Evolutionary conservation across 2,888 invertebrate genomes (phyloP), one percentile per base, ranked within the genome.

Genomic region (Drosophila anomelani): DNA sequence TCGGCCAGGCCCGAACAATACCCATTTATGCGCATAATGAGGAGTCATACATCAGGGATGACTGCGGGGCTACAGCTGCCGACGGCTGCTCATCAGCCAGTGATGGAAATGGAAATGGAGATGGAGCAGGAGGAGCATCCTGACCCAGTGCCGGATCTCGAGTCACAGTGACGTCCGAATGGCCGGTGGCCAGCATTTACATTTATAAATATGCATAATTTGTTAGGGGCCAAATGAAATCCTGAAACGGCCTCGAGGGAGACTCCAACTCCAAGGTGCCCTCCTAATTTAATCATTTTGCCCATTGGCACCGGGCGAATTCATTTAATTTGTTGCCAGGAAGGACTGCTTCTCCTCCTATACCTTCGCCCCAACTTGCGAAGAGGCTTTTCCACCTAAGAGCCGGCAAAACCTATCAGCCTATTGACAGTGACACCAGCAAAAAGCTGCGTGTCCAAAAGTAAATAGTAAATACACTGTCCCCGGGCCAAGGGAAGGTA

Each of bases 211-310:
- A 73, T 72, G 67, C 51, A 68, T 80, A 73, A 80, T 80, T 82
- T 85, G 70, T 77, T 77, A 73, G 73, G 60, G 76, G 55, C 71
- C 60, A 70, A 76, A 79, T 75, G 49, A 75, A 79, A 72, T 71
- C 69, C 59, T 56, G 67, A 32, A 44, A 49, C 55, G 43, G 62
- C 62, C 76, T 73, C 17, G 20, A 34, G 76, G 53, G 63, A 29
- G 49, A 66, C 51, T 60, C 61, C 47, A 17, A 46, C 59, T 23
- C 23, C 51, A 66, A 63, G 49, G 49, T 43, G 62, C 39, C 57
- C 69, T 63, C 63, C 83, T 83, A 75, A 85, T 85, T 83, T 85
- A 85, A 85, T 85, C 88, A 88, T 83, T 78, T 79, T 76, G 66
- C 70, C 72, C 59, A 63, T 49, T 59, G 77, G 69, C 61, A 64